A percentile compares a stretch with the other conserved stretches of the same genome.
Evolutionary conservation across 2,888 invertebrate species (phyloP).

Genomic region (Lycophotia porphyrea): DNA sequence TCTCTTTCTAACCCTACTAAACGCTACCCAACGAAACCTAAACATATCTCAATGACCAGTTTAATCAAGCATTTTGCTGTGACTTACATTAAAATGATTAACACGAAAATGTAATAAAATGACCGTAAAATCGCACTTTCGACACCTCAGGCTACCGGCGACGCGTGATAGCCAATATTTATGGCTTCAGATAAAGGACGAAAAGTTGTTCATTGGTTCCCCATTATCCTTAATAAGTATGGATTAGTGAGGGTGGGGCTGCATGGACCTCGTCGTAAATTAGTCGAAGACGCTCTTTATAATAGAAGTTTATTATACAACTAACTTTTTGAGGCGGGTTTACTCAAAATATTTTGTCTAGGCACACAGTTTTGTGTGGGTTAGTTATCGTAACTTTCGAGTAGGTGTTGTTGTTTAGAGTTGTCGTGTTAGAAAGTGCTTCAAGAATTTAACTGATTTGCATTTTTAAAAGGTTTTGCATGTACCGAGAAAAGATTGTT

Average conservation of each 20-base stretch:
- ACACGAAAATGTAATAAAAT: constrained; percentile 78
- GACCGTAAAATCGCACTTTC: constrained; percentile 82
- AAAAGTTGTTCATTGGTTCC: constrained; percentile 87
- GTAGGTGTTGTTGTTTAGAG: constrained; percentile 24
- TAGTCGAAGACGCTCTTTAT: constrained; percentile 83
- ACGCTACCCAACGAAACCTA: constrained; percentile 9
- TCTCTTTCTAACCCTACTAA: background rate
- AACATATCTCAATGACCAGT: constrained; percentile 6
- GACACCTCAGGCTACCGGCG: constrained; percentile 82
- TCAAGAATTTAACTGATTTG: constrained; percentile 46
- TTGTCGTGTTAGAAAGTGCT: constrained; percentile 33
- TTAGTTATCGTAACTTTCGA: constrained; percentile 29
- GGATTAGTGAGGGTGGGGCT: constrained; percentile 86
- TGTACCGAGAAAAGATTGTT: constrained; percentile 32
- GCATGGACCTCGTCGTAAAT: constrained; percentile 83
- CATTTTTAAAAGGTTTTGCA: constrained; percentile 48
- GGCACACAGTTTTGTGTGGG: constrained; percentile 19
- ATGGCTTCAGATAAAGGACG: constrained; percentile 85
- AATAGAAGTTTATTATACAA: constrained; percentile 83
- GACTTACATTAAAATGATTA: constrained; percentile 77
- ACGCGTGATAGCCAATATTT: constrained; percentile 81
- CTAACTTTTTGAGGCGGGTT: constrained; percentile 64
- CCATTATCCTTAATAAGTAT: constrained; percentile 90
- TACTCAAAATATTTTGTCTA: constrained; percentile 55
- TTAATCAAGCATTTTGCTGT: constrained; percentile 51